phyloP scores from a whole-genome alignment of 2,797 vertebrate genomes.

The Crax fasciolata region DNA sequence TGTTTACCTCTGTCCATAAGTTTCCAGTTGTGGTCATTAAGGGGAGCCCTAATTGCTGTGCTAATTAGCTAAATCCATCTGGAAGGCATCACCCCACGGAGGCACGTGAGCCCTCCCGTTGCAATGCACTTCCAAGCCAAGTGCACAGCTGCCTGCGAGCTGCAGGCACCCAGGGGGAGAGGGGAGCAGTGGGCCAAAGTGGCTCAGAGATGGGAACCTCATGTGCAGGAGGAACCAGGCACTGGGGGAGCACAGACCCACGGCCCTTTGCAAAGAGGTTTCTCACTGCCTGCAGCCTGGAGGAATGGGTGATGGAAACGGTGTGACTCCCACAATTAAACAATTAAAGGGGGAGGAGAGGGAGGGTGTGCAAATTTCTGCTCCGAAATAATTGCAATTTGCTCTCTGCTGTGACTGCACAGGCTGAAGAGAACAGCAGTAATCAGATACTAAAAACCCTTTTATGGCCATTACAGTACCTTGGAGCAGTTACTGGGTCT shows the following conservation, averaged over 20 bases:
- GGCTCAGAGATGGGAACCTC: neutral
- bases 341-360: neutral
- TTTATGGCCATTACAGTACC: conserved; percentile 72
- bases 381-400: neutral
- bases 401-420: neutral
- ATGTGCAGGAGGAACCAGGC: neutral
- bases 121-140: neutral
- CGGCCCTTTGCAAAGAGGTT: neutral
- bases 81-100: conserved; percentile 53
- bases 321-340: neutral
- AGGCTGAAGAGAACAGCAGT: conserved; percentile 10
- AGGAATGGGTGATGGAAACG: rapidly evolving
- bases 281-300: neutral
- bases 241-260: neutral
- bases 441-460: conserved; percentile 69
- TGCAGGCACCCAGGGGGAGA: neutral
- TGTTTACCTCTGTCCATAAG: conserved; percentile 24
- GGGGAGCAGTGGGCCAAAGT: neutral
- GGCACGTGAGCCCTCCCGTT: neutral
- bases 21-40: conserved; percentile 15
- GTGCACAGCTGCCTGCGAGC: neutral
- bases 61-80: conserved; percentile 41
- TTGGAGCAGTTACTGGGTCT: conserved; percentile 63
- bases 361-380: neutral
- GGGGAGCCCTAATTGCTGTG: neutral